These are phyloP conservation scores for Empis stercorea DNA, from an alignment of 2,888 invertebrate species.

Conservation along the genomic window DNA sequence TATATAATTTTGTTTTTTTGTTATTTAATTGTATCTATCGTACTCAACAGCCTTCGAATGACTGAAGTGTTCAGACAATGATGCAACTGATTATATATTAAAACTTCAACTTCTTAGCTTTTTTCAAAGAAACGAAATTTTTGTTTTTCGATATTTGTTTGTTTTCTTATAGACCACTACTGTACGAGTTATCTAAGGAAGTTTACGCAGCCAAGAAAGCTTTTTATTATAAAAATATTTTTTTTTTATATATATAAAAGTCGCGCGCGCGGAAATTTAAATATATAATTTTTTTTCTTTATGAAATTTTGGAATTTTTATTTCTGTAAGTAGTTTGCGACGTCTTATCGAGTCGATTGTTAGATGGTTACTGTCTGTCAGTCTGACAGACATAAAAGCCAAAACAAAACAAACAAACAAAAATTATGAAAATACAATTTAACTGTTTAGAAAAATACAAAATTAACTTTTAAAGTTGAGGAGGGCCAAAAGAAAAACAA, in stretches of 20 bases:
- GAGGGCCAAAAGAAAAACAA: neutral
- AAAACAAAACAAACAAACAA: too few relatives aligned
- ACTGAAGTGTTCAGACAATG: conserved; percentile 38
- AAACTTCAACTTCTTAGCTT: neutral
- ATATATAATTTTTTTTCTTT: neutral
- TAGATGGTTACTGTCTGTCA: neutral
- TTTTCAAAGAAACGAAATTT: neutral
- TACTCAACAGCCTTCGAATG: conserved; percentile 32
- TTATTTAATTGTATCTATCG: conserved; percentile 11
- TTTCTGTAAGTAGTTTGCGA: neutral
- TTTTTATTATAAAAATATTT: too few relatives aligned
- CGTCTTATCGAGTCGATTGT: neutral
- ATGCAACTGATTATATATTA: conserved; percentile 39
- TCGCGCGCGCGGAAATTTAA: neutral
- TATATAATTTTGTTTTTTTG: conserved; percentile 11
- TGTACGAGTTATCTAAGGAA: neutral
- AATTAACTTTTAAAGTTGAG: neutral
- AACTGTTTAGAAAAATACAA: neutral
- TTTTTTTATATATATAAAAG: neutral
- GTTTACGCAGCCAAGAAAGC: neutral
- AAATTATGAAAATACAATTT: too few relatives aligned
- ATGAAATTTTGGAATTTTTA: neutral
- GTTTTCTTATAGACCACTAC: neutral
- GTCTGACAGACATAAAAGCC: too few relatives aligned
- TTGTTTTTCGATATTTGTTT: neutral